Conservation (phyloP, 2,888 invertebrate genomes). For the Pyrocoelia pectoralis region DNA sequence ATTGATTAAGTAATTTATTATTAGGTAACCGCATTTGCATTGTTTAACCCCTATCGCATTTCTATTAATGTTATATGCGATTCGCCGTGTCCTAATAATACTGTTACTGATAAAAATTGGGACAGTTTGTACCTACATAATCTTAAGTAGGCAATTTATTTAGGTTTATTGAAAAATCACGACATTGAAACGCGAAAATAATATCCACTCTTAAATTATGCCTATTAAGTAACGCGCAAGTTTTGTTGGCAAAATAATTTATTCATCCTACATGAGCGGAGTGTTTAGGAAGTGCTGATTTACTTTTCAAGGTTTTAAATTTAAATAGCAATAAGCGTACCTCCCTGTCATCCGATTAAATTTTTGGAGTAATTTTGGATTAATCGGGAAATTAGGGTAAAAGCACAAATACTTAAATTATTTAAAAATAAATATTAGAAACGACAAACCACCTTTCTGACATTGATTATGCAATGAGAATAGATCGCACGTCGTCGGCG, state of each 20-base stretch:
- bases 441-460: conserved; percentile 49
- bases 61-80: too few species aligned
- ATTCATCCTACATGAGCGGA: neutral
- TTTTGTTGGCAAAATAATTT: neutral
- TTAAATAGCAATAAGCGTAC: neutral
- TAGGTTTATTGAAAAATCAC: too few species aligned
- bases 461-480: conserved; percentile 51
- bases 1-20: too few species aligned
- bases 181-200: neutral
- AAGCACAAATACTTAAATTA: neutral
- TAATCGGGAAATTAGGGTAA: too few species aligned
- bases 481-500: conserved; percentile 45
- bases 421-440: conserved; percentile 6
- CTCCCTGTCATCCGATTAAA: too few species aligned
- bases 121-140: too few species aligned
- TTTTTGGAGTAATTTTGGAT: too few species aligned
- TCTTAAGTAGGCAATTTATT: too few species aligned
- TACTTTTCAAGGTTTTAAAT: conserved; percentile 8
- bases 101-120: too few species aligned
- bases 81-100: too few species aligned
- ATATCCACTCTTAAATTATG: neutral
- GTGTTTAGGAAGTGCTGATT: neutral
- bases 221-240: neutral
- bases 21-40: too few species aligned
- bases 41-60: too few species aligned